Evolutionary conservation across 2,888 invertebrate genomes (phyloP).

Genomic region (Drosophila pseudotalamancana): DNA sequence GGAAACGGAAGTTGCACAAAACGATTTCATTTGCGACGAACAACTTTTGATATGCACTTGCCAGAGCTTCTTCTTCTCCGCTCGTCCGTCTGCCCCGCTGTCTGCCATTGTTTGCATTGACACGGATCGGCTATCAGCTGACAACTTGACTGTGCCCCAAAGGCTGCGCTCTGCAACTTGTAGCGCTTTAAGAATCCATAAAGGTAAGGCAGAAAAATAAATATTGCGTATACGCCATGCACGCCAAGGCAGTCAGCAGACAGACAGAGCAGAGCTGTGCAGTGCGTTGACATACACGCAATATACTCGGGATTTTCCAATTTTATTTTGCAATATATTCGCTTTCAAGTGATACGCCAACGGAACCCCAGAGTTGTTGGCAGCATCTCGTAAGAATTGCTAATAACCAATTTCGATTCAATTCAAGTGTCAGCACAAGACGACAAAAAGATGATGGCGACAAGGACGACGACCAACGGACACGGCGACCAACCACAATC

Average conservation of each 20-base stretch:
- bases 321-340: conserved; percentile 58
- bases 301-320: conserved; percentile 42
- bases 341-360: conserved; percentile 59
- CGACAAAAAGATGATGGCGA: conserved; percentile 43
- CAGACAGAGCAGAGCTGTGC: too few relatives aligned
- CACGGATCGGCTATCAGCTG: conserved; percentile 61
- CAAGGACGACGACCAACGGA: neutral
- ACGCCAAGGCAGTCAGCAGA: conserved; percentile 1
- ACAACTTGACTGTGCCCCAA: conserved; percentile 46
- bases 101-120: conserved; percentile 68
- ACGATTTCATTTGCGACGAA: conserved; percentile 78
- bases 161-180: conserved; percentile 50
- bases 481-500: conserved; percentile 56
- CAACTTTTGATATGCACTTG: conserved; percentile 75
- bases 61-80: conserved; percentile 34
- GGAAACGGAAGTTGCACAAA: conserved; percentile 77
- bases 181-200: conserved; percentile 55
- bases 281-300: conserved; percentile 26
- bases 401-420: conserved; percentile 80
- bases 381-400: conserved; percentile 71
- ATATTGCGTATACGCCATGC: conserved; percentile 50
- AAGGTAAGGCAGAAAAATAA: conserved; percentile 47
- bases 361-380: conserved; percentile 36
- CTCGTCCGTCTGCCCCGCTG: neutral
- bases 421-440: conserved; percentile 80